Base-by-base conservation (phyloP, 2,888 invertebrate species). In the Aspidiotus rigidus region DNA sequence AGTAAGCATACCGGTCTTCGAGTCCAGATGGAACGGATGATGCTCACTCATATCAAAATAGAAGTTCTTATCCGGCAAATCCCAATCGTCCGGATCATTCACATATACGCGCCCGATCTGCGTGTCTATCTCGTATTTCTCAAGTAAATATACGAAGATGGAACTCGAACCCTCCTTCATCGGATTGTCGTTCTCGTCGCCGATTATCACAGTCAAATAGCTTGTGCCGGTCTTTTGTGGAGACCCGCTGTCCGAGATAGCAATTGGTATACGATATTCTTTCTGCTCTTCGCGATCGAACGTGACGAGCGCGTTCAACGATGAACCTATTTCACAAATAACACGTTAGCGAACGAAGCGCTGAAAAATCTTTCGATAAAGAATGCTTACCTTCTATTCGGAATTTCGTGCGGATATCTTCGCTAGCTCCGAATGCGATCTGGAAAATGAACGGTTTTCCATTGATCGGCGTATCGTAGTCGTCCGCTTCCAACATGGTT, bases 71-170 rank as follows among this genome's bases (percentile, higher is more conserved):
- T 98, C 95, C 0, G 85, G 86, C 62, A 94, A 79, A 79, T 99
- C 98, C 97, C 97, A 98, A 77, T 98, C 98, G 76, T 99, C 99
- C 0, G 86, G 84, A 79, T 99, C 98, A 57, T 90, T 85, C 0
- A 97, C 97, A 79, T 89, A 98, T 0, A 93, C 93, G 0, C 92
- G 83, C 0, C 98, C 98, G 70, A 98, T 93, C 73, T 88, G 86
- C 0, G 88, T 88, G 72, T 88, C 85, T 0, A 88, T 16, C 42
- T 55, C n/a, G 10, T 9, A 9, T 16, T 55, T 55, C 28, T 28
- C 28, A 5, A 28, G 28, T 5, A 28, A 94, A 79, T 97, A 97
- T 2, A 98, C 92, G 76, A 93, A 91, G 74, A 98, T 93, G 72
- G 87, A 84, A 77, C 95, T 96, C 42, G 85, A 84, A 0, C 97